Evolutionary conservation across 2,888 invertebrate genomes (phyloP).

Genomic region (Stenodera caucasica): DNA sequence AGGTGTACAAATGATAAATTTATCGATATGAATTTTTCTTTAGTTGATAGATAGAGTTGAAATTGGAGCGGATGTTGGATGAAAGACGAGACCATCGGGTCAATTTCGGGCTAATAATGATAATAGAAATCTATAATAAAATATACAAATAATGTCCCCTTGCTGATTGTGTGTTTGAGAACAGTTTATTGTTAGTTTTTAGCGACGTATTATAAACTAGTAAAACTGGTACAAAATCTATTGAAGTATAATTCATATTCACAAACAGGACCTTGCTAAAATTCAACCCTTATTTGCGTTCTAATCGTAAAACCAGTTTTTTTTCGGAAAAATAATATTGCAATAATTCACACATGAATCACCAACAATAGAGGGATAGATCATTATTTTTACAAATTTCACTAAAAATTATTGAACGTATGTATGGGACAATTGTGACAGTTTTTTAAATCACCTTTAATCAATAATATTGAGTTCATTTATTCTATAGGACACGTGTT

Average conservation of each 20-base stretch:
- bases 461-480: not conserved
- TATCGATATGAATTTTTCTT: not conserved
- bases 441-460: no score
- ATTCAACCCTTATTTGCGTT: slow-evolving; percentile 30
- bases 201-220: slow-evolving; percentile 31
- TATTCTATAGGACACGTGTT: not conserved
- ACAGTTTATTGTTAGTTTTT: slow-evolving; percentile 17
- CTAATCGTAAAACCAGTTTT: slow-evolving; percentile 36
- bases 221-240: slow-evolving; percentile 32
- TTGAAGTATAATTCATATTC: slow-evolving; percentile 14
- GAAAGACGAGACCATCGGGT: not conserved
- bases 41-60: not conserved
- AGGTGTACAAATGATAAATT: not conserved
- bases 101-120: not conserved
- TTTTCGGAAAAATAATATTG: slow-evolving; percentile 17
- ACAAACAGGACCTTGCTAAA: slow-evolving; percentile 31
- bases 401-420: not conserved
- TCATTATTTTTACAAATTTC: not conserved
- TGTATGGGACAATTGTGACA: not conserved
- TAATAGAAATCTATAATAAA: not conserved
- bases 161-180: slow-evolving; percentile 7
- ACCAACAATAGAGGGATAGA: not conserved
- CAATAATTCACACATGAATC: slow-evolving; percentile 33
- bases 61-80: not conserved
- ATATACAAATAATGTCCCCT: not conserved